Base-by-base conservation (phyloP, 2,113 vertebrate species). In the Psilopsiagon aurifrons region DNA sequence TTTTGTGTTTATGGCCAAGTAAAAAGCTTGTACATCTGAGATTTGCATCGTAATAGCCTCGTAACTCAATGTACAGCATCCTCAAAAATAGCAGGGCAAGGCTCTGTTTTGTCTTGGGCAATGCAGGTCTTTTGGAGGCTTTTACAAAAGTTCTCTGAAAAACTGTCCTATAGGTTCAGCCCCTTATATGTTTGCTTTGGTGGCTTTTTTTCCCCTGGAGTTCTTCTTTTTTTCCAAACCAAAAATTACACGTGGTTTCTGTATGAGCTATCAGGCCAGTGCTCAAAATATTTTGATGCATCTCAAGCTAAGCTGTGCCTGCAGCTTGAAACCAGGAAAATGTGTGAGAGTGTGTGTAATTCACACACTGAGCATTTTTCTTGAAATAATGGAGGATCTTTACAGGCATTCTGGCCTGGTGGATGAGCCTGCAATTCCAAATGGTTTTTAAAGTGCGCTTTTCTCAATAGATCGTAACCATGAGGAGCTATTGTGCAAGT, bases 1-100 rank as follows among this genome's bases (percentile, higher is more conserved):
- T 97, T 97, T 96, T 96, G 92, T 97, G 97, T 97, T 98, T 98
- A 98, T 98, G 97, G 97, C 97, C 96, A 92, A 98, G 97, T 97
- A 95, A 98, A 98, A 98, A 98, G 94, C 97, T 98, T 97, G 97
- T 97, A 93, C 91, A 86, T 97, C 91, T 95, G 96, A 97, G 96
- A 97, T 97, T 97, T 97, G 96, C 97, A 97, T 97, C 25, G 95
- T 95, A 97, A 97, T 97, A 79, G 92, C 93, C 87, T 94, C 4
- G 74, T 91, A 95, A 96, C 86, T 94, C 91, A 87, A 93, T 94
- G 91, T 96, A 95, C 89, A 94, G 83, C 95, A 96, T 95, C 95
- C 94, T 97, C 92, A 66, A 78, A 97, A 94, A 57, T 11, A 86
- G 71, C 92, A 70, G 83, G 49, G 93, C 86, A 66, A 54, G 90